These are phyloP conservation scores for Hycleus phaleratus DNA, from an alignment of 1,140 invertebrate species.

Conservation along the genomic window DNA sequence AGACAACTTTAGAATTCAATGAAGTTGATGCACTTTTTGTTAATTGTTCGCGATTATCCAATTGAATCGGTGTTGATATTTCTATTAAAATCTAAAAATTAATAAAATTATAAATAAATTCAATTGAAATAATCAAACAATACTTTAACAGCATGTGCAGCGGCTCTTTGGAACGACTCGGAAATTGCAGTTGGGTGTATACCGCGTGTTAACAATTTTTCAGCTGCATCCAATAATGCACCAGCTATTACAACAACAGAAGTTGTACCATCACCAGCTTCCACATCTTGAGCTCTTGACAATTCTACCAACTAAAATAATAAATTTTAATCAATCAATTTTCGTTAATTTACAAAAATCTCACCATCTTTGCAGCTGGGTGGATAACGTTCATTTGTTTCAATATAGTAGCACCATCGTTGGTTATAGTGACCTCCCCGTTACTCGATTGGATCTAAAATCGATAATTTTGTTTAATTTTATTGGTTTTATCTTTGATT, in stretches of 20 bases:
- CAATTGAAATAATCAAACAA: background rate
- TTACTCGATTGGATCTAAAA: slow-evolving; percentile 87
- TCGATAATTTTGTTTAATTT: slow-evolving; percentile 3
- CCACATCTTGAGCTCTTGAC: slow-evolving; percentile 96
- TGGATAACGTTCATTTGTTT: slow-evolving; percentile 99
- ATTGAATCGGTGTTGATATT: slow-evolving; percentile 82
- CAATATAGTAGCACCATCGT: slow-evolving; percentile 99
- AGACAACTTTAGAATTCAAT: slow-evolving; percentile 98
- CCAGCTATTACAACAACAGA: slow-evolving; percentile 96
- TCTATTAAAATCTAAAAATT: slow-evolving; percentile 60
- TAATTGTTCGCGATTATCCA: slow-evolving; percentile 80
- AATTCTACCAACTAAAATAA: slow-evolving; percentile 82
- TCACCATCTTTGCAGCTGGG: slow-evolving; percentile 98
- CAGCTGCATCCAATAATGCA: slow-evolving; percentile 87
- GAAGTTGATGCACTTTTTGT: slow-evolving; percentile 95
- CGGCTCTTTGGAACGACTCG: slow-evolving; percentile 91
- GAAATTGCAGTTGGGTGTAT: slow-evolving; percentile 98
- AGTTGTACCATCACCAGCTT: slow-evolving; percentile 99
- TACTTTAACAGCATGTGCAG: slow-evolving; percentile 67
- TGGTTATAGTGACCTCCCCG: slow-evolving; percentile 99
- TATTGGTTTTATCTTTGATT: background rate
- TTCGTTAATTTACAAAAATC: slow-evolving; percentile 2
- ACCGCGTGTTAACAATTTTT: slow-evolving; percentile 87
- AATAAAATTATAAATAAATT: slow-evolving; percentile 8
- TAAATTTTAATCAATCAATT: background rate